Evolutionary conservation across 2,113 vertebrate species (phyloP).

Genomic region (Phyllostomus hastatus): DNA sequence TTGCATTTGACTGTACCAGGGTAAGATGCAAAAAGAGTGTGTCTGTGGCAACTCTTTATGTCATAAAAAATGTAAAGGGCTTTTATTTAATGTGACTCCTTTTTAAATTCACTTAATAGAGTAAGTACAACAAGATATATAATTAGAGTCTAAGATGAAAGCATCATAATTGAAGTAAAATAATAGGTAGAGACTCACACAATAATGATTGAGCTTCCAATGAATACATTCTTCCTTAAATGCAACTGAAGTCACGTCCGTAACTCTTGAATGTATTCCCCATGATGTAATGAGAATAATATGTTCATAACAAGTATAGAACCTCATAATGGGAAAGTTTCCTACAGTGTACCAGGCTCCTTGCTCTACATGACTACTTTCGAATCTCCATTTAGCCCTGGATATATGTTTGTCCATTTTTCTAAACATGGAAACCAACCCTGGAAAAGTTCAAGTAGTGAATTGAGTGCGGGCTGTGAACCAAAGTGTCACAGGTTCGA

Average conservation of each 20-base stretch:
- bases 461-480: too few relatives aligned
- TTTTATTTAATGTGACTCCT: slow-evolving; percentile 51
- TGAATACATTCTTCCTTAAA: slow-evolving; percentile 42
- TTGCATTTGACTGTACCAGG: slow-evolving; percentile 61
- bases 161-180: slow-evolving; percentile 46
- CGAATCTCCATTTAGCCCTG: neutral
- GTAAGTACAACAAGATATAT: slow-evolving; percentile 58
- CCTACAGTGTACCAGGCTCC: neutral
- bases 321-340: neutral
- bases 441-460: neutral
- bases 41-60: slow-evolving; percentile 70
- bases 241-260: neutral
- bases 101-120: slow-evolving; percentile 57
- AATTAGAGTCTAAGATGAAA: slow-evolving; percentile 65
- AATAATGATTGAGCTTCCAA: slow-evolving; percentile 3
- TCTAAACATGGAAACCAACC: neutral
- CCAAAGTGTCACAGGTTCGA: too few relatives aligned
- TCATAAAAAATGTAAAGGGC: slow-evolving; percentile 34
- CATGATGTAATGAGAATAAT: slow-evolving; percentile 21
- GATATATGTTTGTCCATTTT: slow-evolving; percentile 15
- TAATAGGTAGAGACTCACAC: slow-evolving; percentile 20
- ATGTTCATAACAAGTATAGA: neutral
- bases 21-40: slow-evolving; percentile 53
- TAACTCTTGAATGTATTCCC: neutral
- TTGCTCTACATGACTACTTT: neutral